These are phyloP conservation scores for Synergus japonicus DNA, from an alignment of 2,888 invertebrate genomes.

Conservation along the genomic window DNA sequence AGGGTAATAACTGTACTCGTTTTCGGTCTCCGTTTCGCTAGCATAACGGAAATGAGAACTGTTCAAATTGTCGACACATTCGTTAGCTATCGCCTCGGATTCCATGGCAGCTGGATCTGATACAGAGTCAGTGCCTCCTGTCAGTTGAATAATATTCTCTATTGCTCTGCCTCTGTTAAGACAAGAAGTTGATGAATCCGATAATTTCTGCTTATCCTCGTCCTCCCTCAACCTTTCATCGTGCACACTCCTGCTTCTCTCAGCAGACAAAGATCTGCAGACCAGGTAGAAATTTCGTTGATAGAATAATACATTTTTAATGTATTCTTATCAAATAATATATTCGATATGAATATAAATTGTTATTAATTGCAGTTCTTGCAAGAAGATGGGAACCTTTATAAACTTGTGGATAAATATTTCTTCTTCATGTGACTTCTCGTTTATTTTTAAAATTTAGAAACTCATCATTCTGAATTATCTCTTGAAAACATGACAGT, in stretches of 20 bases:
- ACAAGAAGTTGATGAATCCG: conserved; percentile 45
- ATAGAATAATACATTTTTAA: not conserved
- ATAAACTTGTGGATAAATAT: too few species aligned
- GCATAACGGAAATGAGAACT: conserved; percentile 64
- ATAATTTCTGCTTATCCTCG: conserved; percentile 56
- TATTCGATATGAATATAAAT: too few species aligned
- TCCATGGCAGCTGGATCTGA: conserved; percentile 55
- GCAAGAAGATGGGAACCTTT: too few species aligned
- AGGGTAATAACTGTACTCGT: conserved; percentile 71
- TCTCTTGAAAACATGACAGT: not conserved
- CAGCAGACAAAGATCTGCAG: conserved; percentile 61
- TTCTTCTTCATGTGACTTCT: too few species aligned
- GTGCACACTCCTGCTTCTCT: conserved; percentile 55
- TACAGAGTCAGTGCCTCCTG: conserved; percentile 55
- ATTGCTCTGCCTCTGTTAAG: conserved; percentile 67
- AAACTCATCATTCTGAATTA: too few species aligned
- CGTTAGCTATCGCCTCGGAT: conserved; percentile 58
- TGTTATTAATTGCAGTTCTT: too few species aligned
- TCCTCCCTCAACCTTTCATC: conserved; percentile 58
- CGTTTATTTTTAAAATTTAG: too few species aligned
- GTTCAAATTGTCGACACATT: conserved; percentile 51
- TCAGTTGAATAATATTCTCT: conserved; percentile 72
- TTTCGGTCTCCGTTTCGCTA: conserved; percentile 62
- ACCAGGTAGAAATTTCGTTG: conserved; percentile 24
- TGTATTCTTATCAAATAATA: not conserved